Percentiles rank a stretch among this genome's conserved stretches.
Evolutionary conservation across 2,888 invertebrate genomes (phyloP).

Genomic region (Oasisia sp.): DNA sequence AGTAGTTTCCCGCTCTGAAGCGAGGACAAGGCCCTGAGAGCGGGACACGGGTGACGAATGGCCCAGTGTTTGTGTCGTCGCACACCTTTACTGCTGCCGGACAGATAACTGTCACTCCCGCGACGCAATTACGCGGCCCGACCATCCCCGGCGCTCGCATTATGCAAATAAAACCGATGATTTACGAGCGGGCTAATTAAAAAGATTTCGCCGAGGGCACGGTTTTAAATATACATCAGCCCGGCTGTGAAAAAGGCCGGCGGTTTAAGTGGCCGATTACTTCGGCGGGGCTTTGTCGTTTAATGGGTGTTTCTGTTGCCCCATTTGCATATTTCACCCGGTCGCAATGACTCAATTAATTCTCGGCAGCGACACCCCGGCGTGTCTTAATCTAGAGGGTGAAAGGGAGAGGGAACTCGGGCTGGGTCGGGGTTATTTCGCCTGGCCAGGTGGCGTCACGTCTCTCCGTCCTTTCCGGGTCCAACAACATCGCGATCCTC

Average conservation of each 20-base stretch:
- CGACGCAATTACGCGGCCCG: not conserved
- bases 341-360: constrained; percentile 3
- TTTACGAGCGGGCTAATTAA: constrained; percentile 5
- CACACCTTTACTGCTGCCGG: not conserved
- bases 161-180: constrained; percentile 5
- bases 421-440: not conserved
- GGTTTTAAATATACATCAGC: constrained; percentile 13
- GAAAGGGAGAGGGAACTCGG: not conserved
- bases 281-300: not conserved
- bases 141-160: not conserved
- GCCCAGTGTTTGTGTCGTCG: not conserved
- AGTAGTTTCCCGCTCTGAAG: not conserved
- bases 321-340: constrained; percentile 17
- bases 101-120: not conserved
- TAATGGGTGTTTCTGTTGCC: not conserved
- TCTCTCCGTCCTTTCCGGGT: not conserved
- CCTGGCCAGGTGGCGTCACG: not conserved
- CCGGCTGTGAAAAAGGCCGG: constrained; percentile 12
- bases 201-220: constrained; percentile 7
- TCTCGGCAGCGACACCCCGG: not conserved
- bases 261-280: constrained; percentile 17
- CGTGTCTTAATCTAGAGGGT: not conserved
- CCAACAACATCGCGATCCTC: not conserved
- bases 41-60: not conserved
- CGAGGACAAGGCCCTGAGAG: not conserved